Base-by-base conservation (phyloP, 1,140 invertebrate species). In the Solenopsis fugax region DNA sequence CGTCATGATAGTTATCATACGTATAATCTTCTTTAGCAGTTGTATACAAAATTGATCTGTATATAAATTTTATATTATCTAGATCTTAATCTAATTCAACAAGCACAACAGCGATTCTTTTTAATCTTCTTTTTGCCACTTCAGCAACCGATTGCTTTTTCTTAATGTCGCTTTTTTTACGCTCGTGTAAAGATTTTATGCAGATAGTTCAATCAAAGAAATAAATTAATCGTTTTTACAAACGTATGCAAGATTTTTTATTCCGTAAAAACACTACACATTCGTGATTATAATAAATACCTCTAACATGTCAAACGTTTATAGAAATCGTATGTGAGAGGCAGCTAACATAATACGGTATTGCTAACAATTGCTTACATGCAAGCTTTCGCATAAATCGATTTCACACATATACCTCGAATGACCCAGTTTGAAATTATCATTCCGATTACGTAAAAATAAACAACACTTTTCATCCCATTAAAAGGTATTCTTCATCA, bases 381-480 rank as follows among this genome's bases (percentile, higher is more conserved):
- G 41, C 29, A 4, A 24, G n/a, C 16, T 29, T 34, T 73, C n/a
- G 9, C 50, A 67, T 54, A 54, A 0, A 77, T 85, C 72, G 72
- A 67, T 54, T 16, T 48, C 50, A 56, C 7, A 34, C n/a, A n/a
- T 88, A 82, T 85, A 75, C 69, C 78, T 67, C 69, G n/a, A 77
- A 88, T 88, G 88, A 92, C 87, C 91, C 87, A 91, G 77, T 90
- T 93, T 72, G 29, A 91, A 91, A 91, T 93, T 92, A 91, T 87
- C 86, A 85, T 45, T 67, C 54, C 13, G 29, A 88, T 94, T 94
- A 93, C 91, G 86, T 93, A 93, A 94, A 82, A 88, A 87, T 80
- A 81, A 77, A 52, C 65, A 87, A 82, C 87, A 87, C 37, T 10
- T 91, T 21, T 56, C 88, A 93, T 92, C 88, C 62, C 56, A 73